phyloP scores from a whole-genome alignment of 2,888 invertebrate species.

The Lottia gigantea region DNA sequence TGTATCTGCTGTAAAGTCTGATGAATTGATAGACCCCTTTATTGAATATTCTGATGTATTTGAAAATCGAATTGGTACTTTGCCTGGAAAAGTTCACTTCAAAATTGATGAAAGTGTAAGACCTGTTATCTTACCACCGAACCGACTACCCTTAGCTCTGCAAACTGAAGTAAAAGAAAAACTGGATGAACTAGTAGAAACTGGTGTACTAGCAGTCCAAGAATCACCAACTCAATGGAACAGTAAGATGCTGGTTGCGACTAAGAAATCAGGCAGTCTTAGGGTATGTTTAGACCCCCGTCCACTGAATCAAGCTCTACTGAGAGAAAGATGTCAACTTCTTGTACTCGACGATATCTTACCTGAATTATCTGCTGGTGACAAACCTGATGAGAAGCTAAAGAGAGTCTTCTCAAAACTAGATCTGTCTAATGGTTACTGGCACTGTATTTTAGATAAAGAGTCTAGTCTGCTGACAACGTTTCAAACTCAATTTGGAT shows the following conservation, averaged over 20 bases:
- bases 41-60: slow-evolving; percentile 1
- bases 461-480: slow-evolving; percentile 22
- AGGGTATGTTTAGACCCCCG: not conserved
- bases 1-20: not conserved
- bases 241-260: slow-evolving; percentile 4
- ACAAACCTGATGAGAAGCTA: not conserved
- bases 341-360: slow-evolving; percentile 9
- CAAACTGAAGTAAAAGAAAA: slow-evolving; percentile 1
- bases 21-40: not conserved
- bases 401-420: slow-evolving; percentile 9
- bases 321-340: not conserved
- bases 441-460: slow-evolving; percentile 25
- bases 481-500: slow-evolving; percentile 22
- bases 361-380: not conserved
- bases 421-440: slow-evolving; percentile 4
- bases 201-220: not conserved
- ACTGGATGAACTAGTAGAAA: not conserved
- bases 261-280: slow-evolving; percentile 8
- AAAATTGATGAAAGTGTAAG: slow-evolving; percentile 1
- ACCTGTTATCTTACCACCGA: slow-evolving; percentile 6
- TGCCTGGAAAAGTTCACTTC: slow-evolving; percentile 8
- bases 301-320: slow-evolving; percentile 13
- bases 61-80: not conserved
- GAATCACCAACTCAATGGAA: not conserved
- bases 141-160: not conserved